Conservation (phyloP, 2,797 vertebrate genomes). For the Clarias platycephalus region DNA sequence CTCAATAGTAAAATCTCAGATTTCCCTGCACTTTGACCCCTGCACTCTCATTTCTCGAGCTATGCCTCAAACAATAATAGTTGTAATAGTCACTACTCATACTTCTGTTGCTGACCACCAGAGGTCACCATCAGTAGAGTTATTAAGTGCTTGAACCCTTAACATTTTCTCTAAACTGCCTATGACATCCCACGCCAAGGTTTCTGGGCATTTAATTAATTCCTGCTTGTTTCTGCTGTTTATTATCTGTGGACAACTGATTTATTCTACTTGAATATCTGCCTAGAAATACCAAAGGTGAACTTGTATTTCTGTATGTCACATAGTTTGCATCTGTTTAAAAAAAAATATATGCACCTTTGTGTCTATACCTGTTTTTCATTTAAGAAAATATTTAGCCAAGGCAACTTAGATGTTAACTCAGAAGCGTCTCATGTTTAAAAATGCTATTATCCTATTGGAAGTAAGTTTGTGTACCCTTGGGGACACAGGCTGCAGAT, state of each 20-base stretch:
- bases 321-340: neutral
- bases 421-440: neutral
- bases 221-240: neutral
- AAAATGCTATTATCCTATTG: neutral
- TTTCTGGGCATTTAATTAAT: neutral
- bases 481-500: slow-evolving; percentile 80
- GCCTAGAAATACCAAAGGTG: neutral
- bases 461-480: slow-evolving; percentile 72
- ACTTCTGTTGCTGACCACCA: neutral
- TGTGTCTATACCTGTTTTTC: neutral
- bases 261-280: neutral
- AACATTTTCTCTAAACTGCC: neutral
- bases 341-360: neutral
- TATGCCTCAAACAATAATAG: neutral
- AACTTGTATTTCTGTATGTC: neutral
- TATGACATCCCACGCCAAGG: neutral
- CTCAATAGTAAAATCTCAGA: neutral
- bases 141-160: neutral
- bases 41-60: neutral
- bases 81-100: neutral
- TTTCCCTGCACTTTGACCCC: neutral
- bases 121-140: neutral
- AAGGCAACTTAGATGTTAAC: neutral
- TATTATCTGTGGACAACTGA: neutral
- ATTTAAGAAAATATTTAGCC: neutral